Conservation (phyloP, 2,888 invertebrate species). For the Xanthia togata region DNA sequence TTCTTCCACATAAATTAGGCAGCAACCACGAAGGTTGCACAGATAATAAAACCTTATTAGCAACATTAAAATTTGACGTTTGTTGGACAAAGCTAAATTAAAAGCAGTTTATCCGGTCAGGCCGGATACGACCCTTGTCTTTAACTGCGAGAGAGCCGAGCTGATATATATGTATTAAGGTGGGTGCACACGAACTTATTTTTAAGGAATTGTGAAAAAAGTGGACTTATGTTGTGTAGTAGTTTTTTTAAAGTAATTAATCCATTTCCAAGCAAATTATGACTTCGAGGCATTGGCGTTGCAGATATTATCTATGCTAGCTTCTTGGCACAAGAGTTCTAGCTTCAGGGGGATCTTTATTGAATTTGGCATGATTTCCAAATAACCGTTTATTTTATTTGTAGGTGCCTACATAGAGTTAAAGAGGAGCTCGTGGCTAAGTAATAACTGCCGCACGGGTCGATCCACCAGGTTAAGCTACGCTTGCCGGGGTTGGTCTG, state of each 20-base stretch:
- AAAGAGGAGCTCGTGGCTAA: too few relatives aligned
- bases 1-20: not conserved
- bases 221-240: not conserved
- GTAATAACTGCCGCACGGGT: too few relatives aligned
- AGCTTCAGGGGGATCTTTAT: not conserved
- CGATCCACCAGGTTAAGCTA: too few relatives aligned
- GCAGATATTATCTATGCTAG: not conserved
- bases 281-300: not conserved
- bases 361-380: not conserved
- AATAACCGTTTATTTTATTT: not conserved
- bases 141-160: constrained; percentile 48
- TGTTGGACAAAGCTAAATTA: constrained; percentile 46
- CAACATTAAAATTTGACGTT: constrained; percentile 60
- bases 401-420: not conserved
- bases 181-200: constrained; percentile 11
- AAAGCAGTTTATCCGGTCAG: constrained; percentile 51
- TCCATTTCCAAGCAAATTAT: not conserved
- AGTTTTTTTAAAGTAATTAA: not conserved
- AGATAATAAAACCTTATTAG: constrained; percentile 39
- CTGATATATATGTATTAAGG: constrained; percentile 30
- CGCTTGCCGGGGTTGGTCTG: too few relatives aligned
- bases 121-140: constrained; percentile 57
- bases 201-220: not conserved
- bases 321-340: not conserved
- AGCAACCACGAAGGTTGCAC: constrained; percentile 11